Evolutionary conservation across 2,797 vertebrate genomes (phyloP).

Genomic region (Tinamus major): DNA sequence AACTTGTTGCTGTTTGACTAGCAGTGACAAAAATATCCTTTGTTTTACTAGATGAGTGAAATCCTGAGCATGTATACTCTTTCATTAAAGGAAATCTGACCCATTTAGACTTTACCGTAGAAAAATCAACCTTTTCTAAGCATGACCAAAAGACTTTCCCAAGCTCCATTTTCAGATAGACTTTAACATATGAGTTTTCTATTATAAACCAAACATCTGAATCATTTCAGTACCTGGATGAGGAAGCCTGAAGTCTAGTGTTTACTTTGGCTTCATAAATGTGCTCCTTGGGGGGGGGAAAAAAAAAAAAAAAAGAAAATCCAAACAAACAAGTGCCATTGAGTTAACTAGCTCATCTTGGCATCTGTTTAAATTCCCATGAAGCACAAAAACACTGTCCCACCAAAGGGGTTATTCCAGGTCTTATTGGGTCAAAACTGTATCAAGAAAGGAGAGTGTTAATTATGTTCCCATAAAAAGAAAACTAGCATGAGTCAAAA

Average conservation of each 20-base stretch:
- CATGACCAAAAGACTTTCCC: not conserved
- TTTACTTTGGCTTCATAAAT: not conserved
- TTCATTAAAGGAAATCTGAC: not conserved
- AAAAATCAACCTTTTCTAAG: not conserved
- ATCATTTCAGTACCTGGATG: not conserved
- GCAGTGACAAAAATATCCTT: not conserved
- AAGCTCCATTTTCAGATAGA: not conserved
- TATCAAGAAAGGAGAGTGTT: conserved; percentile 23
- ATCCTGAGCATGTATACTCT: not conserved
- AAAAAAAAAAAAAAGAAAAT: not conserved
- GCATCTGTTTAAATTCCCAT: not conserved
- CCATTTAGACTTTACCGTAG: not conserved
- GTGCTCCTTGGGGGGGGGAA: not conserved
- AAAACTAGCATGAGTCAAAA: conserved; percentile 47
- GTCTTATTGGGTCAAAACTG: conserved; percentile 18
- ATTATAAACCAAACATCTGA: not conserved
- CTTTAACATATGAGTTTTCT: not conserved
- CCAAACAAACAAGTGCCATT: not conserved
- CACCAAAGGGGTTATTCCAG: conserved; percentile 26
- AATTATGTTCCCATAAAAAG: conserved; percentile 13
- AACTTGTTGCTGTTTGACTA: conserved; percentile 26
- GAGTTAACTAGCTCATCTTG: not conserved
- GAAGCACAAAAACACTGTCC: not conserved
- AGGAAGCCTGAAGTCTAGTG: not conserved
- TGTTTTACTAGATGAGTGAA: not conserved